Conservation (phyloP, 2,888 invertebrate species). For the Agrochola lychnidis region DNA sequence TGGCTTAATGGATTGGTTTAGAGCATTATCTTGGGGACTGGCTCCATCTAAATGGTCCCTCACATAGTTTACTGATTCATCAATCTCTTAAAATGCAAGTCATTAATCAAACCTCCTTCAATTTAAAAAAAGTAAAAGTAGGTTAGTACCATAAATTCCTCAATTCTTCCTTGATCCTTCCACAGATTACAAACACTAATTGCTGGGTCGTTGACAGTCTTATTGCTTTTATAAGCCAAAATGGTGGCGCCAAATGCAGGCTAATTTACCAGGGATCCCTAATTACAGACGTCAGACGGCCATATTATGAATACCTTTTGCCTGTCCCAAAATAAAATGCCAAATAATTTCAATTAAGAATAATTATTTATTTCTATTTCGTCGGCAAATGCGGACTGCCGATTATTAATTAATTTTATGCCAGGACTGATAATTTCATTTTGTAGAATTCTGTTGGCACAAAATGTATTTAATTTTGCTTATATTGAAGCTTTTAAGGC, state of each 20-base stretch:
- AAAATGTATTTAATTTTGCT: conserved; percentile 41
- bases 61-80: no score
- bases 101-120: not conserved
- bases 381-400: not conserved
- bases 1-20: no score
- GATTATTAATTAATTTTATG: conserved; percentile 43
- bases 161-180: conserved; percentile 3
- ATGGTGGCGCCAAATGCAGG: conserved; percentile 2
- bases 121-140: conserved; percentile 23
- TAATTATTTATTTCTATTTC: conserved; percentile 21
- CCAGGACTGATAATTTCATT: conserved; percentile 32
- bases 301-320: conserved; percentile 34
- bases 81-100: no score
- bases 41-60: no score
- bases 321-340: conserved; percentile 16
- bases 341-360: conserved; percentile 19
- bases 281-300: conserved; percentile 27
- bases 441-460: conserved; percentile 7
- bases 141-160: not conserved
- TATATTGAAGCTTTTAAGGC: conserved; percentile 29
- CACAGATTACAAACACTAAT: conserved; percentile 40
- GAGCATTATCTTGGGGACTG: no score
- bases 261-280: conserved; percentile 7
- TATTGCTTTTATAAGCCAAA: conserved; percentile 8
- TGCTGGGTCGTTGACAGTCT: conserved; percentile 38